Evolutionary conservation across 2,113 vertebrate species (phyloP).

Genomic region (Mystacornis crossleyi): DNA sequence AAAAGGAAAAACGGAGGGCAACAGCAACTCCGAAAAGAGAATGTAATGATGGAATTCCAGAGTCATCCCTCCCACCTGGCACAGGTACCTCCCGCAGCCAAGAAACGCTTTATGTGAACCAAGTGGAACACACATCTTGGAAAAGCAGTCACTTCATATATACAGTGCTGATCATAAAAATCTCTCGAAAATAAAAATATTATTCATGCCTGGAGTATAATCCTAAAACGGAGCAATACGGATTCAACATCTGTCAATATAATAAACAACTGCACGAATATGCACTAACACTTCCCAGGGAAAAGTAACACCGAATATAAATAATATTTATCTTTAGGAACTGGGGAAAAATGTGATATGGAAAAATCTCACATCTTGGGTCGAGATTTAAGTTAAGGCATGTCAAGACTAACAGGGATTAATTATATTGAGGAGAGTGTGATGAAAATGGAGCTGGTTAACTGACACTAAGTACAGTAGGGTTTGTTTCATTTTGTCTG

Average conservation of each 20-base stretch:
- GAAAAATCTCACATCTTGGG: background rate
- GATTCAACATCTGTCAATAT: background rate
- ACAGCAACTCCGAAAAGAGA: background rate
- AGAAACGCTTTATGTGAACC: background rate
- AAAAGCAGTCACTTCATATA: background rate
- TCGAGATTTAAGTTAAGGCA: background rate
- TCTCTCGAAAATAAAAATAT: background rate
- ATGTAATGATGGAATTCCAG: background rate
- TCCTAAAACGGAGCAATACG: rapidly evolving
- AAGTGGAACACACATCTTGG: rapidly evolving
- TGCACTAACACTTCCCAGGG: background rate
- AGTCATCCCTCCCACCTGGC: background rate
- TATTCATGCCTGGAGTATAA: background rate
- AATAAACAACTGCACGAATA: background rate
- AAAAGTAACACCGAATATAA: background rate
- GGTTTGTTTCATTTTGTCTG: background rate
- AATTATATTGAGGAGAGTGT: background rate
- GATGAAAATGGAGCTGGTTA: background rate
- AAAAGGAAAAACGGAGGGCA: background rate
- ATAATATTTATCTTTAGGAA: background rate
- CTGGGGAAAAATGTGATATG: rapidly evolving
- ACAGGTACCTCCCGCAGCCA: background rate
- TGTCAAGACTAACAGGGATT: background rate
- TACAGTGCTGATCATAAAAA: background rate
- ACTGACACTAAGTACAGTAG: background rate